phyloP scores from a whole-genome alignment of 2,797 vertebrate species.

The Myripristis murdjan region DNA sequence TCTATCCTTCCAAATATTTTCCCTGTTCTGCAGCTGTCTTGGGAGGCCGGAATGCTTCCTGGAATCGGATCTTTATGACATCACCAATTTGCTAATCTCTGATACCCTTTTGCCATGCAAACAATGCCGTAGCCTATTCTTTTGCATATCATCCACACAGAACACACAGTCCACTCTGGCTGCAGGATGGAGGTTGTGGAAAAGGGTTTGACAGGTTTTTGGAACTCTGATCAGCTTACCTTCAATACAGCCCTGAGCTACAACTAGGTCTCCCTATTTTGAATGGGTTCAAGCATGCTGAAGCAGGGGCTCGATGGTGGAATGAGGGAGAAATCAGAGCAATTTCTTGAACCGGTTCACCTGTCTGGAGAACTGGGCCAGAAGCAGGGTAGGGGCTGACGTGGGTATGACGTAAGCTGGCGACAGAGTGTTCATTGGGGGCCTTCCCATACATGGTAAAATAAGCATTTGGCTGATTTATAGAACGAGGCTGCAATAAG shows the following conservation, averaged over 20 bases:
- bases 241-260: conserved; percentile 12
- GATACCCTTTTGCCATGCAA: conserved; percentile 70
- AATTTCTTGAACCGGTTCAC: conserved; percentile 47
- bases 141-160: conserved; percentile 58
- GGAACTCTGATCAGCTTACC: conserved; percentile 11
- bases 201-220: conserved; percentile 15
- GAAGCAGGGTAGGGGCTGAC: conserved; percentile 57
- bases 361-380: conserved; percentile 59
- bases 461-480: conserved; percentile 66
- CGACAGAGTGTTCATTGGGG: conserved; percentile 35
- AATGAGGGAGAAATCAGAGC: conserved; percentile 10
- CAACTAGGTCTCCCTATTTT: conserved; percentile 19
- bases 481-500: conserved; percentile 49
- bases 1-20: conserved; percentile 45
- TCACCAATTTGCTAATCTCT: conserved; percentile 61
- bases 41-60: conserved; percentile 55
- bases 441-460: conserved; percentile 59
- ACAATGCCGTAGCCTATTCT: conserved; percentile 32
- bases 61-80: conserved; percentile 59
- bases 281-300: conserved; percentile 18
- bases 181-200: conserved; percentile 40
- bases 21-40: conserved; percentile 38
- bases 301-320: conserved; percentile 7
- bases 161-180: conserved; percentile 20
- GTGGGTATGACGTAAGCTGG: conserved; percentile 56